Evolutionary conservation across 2,888 invertebrate genomes (phyloP).

Genomic region (Ommatoiulus sabulosus): DNA sequence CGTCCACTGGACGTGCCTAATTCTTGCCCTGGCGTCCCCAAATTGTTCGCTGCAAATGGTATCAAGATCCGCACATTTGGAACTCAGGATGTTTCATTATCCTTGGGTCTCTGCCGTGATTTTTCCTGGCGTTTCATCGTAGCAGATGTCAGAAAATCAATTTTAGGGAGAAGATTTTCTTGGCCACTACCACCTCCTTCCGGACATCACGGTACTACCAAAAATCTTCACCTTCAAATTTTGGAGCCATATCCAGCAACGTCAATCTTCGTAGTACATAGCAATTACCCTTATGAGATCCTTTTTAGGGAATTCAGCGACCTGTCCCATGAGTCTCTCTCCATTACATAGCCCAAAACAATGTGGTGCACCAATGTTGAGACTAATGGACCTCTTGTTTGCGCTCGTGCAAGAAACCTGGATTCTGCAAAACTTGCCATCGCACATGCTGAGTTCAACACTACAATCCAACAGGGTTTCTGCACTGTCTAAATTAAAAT

Average conservation of each 20-base stretch:
- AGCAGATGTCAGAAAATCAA: not conserved
- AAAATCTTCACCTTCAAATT: not conserved
- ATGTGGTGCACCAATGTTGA: not conserved
- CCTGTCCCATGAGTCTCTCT: not conserved
- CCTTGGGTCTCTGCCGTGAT: not conserved
- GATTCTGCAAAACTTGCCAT: not conserved
- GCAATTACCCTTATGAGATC: not conserved
- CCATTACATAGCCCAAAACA: not conserved
- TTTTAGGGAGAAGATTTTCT: not conserved
- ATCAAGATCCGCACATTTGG: not conserved
- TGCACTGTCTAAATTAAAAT: not conserved
- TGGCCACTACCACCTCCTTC: not conserved
- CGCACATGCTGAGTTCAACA: not conserved
- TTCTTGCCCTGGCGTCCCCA: not conserved
- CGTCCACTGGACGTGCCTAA: not conserved
- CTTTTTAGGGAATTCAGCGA: not conserved
- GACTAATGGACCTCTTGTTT: not conserved
- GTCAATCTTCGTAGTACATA: not conserved
- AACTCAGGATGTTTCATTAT: not conserved
- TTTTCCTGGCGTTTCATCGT: not conserved
- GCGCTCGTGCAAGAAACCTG: not conserved
- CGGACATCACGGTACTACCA: not conserved
- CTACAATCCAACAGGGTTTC: not conserved
- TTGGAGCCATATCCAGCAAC: not conserved
- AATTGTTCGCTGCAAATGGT: not conserved